Conservation (phyloP, 53 echinoderm and acorn worm species). For the Crossaster papposus region DNA sequence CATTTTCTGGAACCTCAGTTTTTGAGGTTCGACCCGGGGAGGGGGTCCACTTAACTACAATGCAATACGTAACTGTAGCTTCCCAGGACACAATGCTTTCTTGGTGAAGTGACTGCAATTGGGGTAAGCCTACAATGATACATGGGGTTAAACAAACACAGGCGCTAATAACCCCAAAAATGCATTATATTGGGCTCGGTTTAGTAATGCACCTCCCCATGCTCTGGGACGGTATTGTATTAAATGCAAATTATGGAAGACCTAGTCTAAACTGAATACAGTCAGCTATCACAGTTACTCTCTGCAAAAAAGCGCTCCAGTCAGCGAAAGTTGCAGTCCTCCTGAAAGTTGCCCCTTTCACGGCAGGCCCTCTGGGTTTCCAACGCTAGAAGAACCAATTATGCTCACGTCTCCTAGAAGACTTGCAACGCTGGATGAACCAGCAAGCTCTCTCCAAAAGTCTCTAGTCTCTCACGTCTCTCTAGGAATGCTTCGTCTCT, state of each 20-base stretch:
- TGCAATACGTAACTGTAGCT: no score
- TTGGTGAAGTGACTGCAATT: no score
- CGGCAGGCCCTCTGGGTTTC: neutral
- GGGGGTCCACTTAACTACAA: no score
- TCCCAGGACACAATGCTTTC: no score
- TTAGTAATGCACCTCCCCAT: neutral
- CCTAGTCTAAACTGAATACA: neutral
- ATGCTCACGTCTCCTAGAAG: neutral
- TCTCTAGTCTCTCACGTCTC: neutral
- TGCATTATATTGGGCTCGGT: neutral
- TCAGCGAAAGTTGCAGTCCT: neutral
- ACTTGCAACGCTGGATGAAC: neutral
- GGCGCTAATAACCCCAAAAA: no score
- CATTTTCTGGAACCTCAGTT: no score
- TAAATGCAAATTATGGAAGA: constrained; percentile 11
- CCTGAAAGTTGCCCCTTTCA: neutral
- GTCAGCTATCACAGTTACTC: neutral
- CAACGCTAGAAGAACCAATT: no score
- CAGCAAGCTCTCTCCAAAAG: neutral
- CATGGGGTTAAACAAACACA: no score
- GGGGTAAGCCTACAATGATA: no score
- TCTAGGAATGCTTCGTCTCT: neutral
- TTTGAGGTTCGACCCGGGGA: no score
- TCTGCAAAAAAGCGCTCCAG: neutral
- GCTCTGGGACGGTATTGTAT: constrained; percentile 9